phyloP scores from a whole-genome alignment of 2,888 invertebrate genomes.

The Eugnorisma glareosa region DNA sequence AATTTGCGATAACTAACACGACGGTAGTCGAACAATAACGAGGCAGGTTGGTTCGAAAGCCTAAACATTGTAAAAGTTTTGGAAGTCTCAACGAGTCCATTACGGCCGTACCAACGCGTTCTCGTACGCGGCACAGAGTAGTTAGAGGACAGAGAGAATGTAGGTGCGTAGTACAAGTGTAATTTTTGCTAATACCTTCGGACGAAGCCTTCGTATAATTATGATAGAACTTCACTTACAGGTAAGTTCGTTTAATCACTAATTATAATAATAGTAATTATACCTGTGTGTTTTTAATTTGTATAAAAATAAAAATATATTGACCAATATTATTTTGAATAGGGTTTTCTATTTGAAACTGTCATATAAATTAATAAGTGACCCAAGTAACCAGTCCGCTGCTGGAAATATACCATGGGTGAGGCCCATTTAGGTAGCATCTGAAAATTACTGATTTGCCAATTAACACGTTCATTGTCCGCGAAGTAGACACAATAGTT shows the following conservation, averaged over 20 bases:
- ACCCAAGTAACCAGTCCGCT: neutral
- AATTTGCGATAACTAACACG: slow-evolving; percentile 51
- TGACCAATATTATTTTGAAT: neutral
- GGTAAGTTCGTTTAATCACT: too few relatives aligned
- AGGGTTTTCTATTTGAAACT: neutral
- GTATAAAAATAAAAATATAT: too few relatives aligned
- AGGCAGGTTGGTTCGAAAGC: slow-evolving; percentile 65
- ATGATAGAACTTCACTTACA: too few relatives aligned
- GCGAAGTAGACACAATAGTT: neutral
- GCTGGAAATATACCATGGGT: neutral
- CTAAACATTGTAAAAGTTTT: slow-evolving; percentile 71
- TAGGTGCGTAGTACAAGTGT: too few relatives aligned
- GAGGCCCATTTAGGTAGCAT: neutral
- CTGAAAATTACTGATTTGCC: neutral
- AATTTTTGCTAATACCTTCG: too few relatives aligned
- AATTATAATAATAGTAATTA: too few relatives aligned
- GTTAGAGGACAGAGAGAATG: slow-evolving; percentile 34
- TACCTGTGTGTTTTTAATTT: neutral
- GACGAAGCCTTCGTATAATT: too few relatives aligned
- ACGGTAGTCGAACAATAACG: slow-evolving; percentile 55
- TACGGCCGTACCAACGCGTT: slow-evolving; percentile 84
- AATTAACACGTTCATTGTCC: neutral
- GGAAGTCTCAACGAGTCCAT: slow-evolving; percentile 74
- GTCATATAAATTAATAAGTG: neutral
- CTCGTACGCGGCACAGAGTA: slow-evolving; percentile 68